A percentile compares a stretch with the other conserved stretches of the same genome.
Evolutionary conservation across 2,888 invertebrate genomes (phyloP).

Genomic region (Leptarthrus brevirostris): DNA sequence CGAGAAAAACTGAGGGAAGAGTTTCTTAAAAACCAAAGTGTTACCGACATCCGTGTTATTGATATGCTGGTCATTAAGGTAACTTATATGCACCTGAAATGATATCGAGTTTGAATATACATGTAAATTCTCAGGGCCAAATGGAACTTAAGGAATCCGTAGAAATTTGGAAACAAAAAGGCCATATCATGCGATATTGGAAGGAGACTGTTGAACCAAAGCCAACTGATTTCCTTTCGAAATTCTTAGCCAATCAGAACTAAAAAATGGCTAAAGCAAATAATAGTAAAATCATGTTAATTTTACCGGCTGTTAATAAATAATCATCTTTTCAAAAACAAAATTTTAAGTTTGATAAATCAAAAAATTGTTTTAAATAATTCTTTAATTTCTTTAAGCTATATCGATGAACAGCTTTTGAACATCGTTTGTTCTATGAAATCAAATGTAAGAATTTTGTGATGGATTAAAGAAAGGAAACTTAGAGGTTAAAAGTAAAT

Average conservation of each 20-base stretch:
- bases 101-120: no score
- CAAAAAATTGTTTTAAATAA: no score
- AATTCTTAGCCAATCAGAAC: slow-evolving; percentile 78
- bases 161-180: slow-evolving; percentile 89
- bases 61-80: slow-evolving; percentile 95
- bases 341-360: no score
- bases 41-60: slow-evolving; percentile 87
- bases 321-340: neutral
- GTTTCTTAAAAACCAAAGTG: slow-evolving; percentile 80
- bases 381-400: no score
- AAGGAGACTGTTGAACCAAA: slow-evolving; percentile 85
- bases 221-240: slow-evolving; percentile 91
- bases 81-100: slow-evolving; percentile 58
- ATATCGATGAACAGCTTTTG: no score
- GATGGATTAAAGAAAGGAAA: no score
- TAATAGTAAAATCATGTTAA: slow-evolving; percentile 19
- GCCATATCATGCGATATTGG: slow-evolving; percentile 89
- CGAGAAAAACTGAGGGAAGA: slow-evolving; percentile 80
- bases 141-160: slow-evolving; percentile 92
- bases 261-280: slow-evolving; percentile 16
- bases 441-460: no score
- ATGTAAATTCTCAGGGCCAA: slow-evolving; percentile 77
- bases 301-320: slow-evolving; percentile 24
- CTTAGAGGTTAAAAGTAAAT: no score
- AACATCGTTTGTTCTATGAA: no score